Percentiles rank a stretch among this genome's conserved stretches.
phyloP scores from a whole-genome alignment of 2,888 invertebrate species.

The Rotaria macrura region DNA sequence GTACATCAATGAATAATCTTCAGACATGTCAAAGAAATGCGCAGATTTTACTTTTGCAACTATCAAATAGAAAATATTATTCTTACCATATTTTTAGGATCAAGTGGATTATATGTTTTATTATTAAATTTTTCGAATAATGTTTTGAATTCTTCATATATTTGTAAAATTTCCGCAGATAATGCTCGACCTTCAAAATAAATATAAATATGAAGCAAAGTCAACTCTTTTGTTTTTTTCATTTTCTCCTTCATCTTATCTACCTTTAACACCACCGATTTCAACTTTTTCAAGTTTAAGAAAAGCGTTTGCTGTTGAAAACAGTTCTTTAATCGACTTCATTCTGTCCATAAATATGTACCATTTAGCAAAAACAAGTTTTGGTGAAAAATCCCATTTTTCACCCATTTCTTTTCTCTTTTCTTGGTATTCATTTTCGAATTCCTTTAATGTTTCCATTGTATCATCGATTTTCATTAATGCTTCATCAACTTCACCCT shows the following conservation, averaged over 20 bases:
- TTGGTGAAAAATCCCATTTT: constrained; percentile 50
- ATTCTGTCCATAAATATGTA: constrained; percentile 47
- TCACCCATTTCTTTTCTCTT: constrained; percentile 44
- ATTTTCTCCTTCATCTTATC: too few species aligned
- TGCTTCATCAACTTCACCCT: constrained; percentile 85
- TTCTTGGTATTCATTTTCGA: constrained; percentile 45
- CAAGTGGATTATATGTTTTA: constrained; percentile 45
- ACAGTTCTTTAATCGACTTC: constrained; percentile 56
- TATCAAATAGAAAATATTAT: neutral
- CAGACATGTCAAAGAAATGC: neutral
- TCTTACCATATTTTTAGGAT: constrained; percentile 43
- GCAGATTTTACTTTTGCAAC: neutral
- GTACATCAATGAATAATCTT: too few species aligned
- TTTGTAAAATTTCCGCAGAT: constrained; percentile 44
- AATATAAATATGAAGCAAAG: neutral
- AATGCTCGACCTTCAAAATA: constrained; percentile 24
- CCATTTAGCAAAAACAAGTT: constrained; percentile 48
- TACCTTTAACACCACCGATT: constrained; percentile 60
- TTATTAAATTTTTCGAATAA: constrained; percentile 43
- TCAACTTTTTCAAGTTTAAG: constrained; percentile 86
- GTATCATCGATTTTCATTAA: constrained; percentile 62
- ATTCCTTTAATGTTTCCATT: constrained; percentile 41
- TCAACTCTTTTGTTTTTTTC: too few species aligned
- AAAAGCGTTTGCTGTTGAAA: constrained; percentile 81
- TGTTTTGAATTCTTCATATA: constrained; percentile 51